Evolutionary conservation across 2,113 vertebrate genomes (phyloP).

Genomic region (Cynocephalus volans): DNA sequence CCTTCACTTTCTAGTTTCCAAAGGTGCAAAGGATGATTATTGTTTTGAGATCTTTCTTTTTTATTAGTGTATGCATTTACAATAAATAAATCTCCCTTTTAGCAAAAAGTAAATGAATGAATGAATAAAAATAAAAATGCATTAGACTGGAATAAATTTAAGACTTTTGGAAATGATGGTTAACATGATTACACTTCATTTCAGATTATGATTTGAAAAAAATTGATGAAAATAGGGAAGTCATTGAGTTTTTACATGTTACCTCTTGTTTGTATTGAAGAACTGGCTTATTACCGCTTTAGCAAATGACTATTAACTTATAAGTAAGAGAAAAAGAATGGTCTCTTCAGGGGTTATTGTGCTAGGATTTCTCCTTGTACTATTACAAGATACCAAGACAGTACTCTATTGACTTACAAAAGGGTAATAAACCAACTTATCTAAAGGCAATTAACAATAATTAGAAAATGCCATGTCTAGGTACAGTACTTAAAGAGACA

Average conservation of each 20-base stretch:
- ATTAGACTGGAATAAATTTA: background rate
- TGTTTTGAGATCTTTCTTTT: no score
- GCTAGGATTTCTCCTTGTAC: background rate
- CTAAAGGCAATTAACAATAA: background rate
- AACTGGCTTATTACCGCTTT: background rate
- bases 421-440: background rate
- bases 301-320: background rate
- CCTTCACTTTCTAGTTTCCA: no score
- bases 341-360: background rate
- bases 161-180: background rate
- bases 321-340: background rate
- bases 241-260: background rate
- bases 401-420: background rate
- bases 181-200: background rate
- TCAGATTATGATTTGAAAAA: background rate
- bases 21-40: no score
- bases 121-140: background rate
- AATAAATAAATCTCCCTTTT: no score
- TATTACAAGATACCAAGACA: background rate
- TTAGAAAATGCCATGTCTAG: background rate
- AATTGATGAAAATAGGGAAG: background rate
- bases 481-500: background rate
- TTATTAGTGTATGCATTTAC: no score
- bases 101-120: no score
- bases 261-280: background rate